Percentiles rank a stretch among this genome's conserved stretches.
Conservation (phyloP, 1,140 invertebrate genomes). For the Aphelinus certus region DNA sequence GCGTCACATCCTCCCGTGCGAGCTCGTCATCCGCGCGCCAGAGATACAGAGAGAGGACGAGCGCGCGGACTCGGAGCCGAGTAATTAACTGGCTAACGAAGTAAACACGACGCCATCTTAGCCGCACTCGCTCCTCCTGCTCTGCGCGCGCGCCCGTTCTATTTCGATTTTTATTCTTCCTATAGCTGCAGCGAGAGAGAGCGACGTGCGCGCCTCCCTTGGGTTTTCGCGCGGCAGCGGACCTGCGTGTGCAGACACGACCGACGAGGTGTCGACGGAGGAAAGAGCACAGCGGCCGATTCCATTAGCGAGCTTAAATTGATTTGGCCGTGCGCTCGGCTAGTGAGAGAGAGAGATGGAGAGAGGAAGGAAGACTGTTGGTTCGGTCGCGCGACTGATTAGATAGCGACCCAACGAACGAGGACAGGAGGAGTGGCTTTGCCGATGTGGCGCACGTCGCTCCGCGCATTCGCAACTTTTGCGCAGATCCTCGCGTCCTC, state of each 20-base stretch:
- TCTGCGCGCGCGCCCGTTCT: slow-evolving; percentile 44
- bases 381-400: slow-evolving; percentile 25
- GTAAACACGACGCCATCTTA: slow-evolving; percentile 66
- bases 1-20: slow-evolving; percentile 48
- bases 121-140: slow-evolving; percentile 35
- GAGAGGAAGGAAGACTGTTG: not conserved
- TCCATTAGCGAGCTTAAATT: slow-evolving; percentile 55
- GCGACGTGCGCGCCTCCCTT: not conserved
- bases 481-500: too few relatives aligned
- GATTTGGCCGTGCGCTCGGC: not conserved
- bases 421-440: slow-evolving; percentile 17
- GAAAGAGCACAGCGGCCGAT: slow-evolving; percentile 45
- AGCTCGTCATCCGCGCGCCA: slow-evolving; percentile 19
- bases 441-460: slow-evolving; percentile 2
- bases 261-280: slow-evolving; percentile 4
- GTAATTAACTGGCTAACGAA: slow-evolving; percentile 68
- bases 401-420: not conserved
- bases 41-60: slow-evolving; percentile 44
- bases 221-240: not conserved
- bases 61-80: slow-evolving; percentile 51
- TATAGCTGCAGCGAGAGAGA: not conserved
- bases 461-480: too few relatives aligned
- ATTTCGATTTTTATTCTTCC: slow-evolving; percentile 14
- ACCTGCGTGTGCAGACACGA: slow-evolving; percentile 14
- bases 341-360: too few relatives aligned